Evolutionary conservation across 2,888 invertebrate species (phyloP).

Genomic region (Monopis laevigella): DNA sequence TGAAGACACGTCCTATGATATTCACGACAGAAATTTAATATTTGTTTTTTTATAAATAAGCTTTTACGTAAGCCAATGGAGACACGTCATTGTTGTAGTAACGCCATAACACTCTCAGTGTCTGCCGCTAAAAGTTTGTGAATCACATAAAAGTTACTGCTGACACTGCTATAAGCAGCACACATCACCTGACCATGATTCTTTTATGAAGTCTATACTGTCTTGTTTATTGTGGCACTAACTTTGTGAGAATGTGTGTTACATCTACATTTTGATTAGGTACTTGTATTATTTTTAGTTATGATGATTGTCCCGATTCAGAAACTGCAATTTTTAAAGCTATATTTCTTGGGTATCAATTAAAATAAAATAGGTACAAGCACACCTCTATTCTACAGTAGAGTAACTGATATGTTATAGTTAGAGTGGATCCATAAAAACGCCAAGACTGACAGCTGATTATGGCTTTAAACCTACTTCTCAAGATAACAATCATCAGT

Average conservation of each 20-base stretch:
- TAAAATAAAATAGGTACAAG: too few relatives aligned
- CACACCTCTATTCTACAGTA: too few relatives aligned
- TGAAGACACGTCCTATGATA: too few relatives aligned
- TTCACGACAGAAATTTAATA: background rate
- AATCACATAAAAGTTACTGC: slow-evolving; percentile 8
- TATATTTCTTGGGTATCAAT: too few relatives aligned
- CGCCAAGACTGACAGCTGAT: slow-evolving; percentile 4
- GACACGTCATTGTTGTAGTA: background rate
- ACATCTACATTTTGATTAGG: too few relatives aligned
- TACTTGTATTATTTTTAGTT: too few relatives aligned
- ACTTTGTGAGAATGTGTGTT: too few relatives aligned
- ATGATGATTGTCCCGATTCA: too few relatives aligned
- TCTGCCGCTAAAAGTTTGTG: slow-evolving; percentile 9
- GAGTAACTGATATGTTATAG: too few relatives aligned
- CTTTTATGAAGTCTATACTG: slow-evolving; percentile 5
- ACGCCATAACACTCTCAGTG: slow-evolving; percentile 9
- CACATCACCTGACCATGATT: slow-evolving; percentile 11
- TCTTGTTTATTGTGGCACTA: slow-evolving; percentile 1
- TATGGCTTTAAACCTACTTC: slow-evolving; percentile 1
- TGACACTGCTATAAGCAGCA: slow-evolving; percentile 7
- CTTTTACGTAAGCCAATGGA: background rate
- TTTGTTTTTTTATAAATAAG: background rate
- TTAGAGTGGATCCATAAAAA: background rate
- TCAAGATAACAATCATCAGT: slow-evolving; percentile 9
- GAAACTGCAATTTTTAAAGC: too few relatives aligned